Percentiles rank a stretch among this genome's conserved stretches.
phyloP scores from a whole-genome alignment of 1,140 invertebrate species.

The Drosophila kurseongensis region DNA sequence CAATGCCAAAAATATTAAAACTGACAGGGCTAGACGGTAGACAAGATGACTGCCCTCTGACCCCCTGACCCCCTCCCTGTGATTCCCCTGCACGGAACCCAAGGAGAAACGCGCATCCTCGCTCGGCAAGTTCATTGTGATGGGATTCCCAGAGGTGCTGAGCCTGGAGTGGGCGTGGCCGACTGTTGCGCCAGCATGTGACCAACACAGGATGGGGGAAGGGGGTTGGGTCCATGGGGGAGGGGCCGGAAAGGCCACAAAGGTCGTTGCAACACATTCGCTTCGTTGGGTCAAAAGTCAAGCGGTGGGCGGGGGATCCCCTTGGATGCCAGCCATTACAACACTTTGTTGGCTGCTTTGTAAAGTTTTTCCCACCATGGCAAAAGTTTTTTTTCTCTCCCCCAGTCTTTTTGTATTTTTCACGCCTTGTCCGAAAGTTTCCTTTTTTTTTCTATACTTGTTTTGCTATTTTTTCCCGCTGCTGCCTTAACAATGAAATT shows the following conservation, averaged over 20 bases:
- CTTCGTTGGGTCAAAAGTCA: conserved; percentile 70
- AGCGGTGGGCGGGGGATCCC: conserved; percentile 31
- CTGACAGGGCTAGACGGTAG: conserved; percentile 53
- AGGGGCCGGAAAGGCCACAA: conserved; percentile 58
- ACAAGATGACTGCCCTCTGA: conserved; percentile 6
- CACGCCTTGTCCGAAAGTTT: conserved; percentile 73
- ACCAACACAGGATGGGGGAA: conserved; percentile 17
- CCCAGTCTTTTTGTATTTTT: conserved; percentile 66
- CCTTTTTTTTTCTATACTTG: conserved; percentile 36
- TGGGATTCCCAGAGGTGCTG: conserved; percentile 13
- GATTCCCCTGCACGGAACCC: conserved; percentile 22
- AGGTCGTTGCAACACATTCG: conserved; percentile 78
- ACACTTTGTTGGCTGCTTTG: conserved; percentile 77
- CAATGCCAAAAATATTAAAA: conserved; percentile 79
- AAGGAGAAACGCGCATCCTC: conserved; percentile 42
- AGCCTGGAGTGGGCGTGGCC: conserved; percentile 51
- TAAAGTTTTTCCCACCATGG: conserved; percentile 57
- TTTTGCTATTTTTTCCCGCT: conserved; percentile 34
- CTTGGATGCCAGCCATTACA: conserved; percentile 64
- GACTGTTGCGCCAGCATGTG: conserved; percentile 70
- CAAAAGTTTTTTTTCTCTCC: conserved; percentile 41
- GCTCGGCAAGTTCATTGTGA: conserved; percentile 63
- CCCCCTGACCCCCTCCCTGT: conserved; percentile 3
- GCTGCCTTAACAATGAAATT: conserved; percentile 63
- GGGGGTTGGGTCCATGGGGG: not conserved